Percentiles rank a stretch among this genome's conserved stretches.
These are phyloP conservation scores for Sebastes matsubarae DNA, from an alignment of 2,797 vertebrate species.

Conservation along the genomic window DNA sequence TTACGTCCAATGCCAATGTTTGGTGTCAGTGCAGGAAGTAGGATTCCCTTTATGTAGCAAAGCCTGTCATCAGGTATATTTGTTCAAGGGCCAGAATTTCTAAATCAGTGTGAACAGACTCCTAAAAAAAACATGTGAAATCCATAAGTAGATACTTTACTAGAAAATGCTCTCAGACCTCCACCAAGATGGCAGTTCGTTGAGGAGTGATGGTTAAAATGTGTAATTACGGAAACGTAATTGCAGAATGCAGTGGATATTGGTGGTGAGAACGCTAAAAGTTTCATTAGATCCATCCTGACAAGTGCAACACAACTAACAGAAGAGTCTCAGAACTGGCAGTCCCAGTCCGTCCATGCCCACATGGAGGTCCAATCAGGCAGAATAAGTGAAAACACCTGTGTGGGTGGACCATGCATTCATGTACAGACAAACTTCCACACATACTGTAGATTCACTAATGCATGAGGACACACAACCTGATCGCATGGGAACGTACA, in stretches of 20 bases:
- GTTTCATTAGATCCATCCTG: background rate
- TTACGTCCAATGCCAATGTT: background rate
- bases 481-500: background rate
- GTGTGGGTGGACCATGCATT: constrained; percentile 20
- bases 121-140: too few relatives aligned
- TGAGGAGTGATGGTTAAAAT: too few relatives aligned
- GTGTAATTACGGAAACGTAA: background rate
- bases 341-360: background rate
- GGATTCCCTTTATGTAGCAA: too few relatives aligned
- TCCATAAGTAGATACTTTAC: too few relatives aligned
- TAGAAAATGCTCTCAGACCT: too few relatives aligned
- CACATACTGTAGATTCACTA: constrained; percentile 31
- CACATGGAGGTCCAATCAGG: constrained; percentile 29
- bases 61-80: too few relatives aligned
- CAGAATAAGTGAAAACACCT: constrained; percentile 67
- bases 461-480: constrained; percentile 34
- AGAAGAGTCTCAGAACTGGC: constrained; percentile 11
- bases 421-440: constrained; percentile 28
- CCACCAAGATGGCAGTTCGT: too few relatives aligned
- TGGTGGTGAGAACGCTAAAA: background rate
- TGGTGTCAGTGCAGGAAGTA: background rate
- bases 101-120: too few relatives aligned
- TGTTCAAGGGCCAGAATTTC: too few relatives aligned
- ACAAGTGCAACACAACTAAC: background rate
- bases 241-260: background rate